Conservation (phyloP, 2,888 invertebrate species). For the Dugesia japonica region DNA sequence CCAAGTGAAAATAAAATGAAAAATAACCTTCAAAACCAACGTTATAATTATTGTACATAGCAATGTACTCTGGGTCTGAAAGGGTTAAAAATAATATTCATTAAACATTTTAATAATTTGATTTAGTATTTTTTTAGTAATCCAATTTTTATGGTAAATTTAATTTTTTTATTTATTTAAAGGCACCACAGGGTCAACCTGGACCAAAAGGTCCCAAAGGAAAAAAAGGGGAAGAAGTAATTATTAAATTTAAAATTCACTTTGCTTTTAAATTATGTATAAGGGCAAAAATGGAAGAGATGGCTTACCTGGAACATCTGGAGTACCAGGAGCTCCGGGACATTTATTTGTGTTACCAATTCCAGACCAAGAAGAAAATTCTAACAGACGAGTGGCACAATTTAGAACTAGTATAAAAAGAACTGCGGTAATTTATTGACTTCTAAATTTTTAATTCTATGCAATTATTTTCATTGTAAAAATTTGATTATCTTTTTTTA, state of each 20-base stretch:
- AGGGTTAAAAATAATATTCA: too few species aligned
- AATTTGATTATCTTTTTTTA: too few species aligned
- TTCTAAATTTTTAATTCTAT: too few species aligned
- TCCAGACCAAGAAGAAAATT: constrained; percentile 24
- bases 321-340: constrained; percentile 33
- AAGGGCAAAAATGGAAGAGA: constrained; percentile 27
- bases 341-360: constrained; percentile 31
- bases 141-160: too few species aligned
- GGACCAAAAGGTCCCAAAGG: background rate
- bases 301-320: constrained; percentile 33
- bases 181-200: background rate
- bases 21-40: too few species aligned
- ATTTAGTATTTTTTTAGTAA: too few species aligned
- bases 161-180: background rate
- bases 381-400: constrained; percentile 29
- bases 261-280: background rate
- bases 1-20: too few species aligned
- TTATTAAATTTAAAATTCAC: background rate
- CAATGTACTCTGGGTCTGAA: too few species aligned
- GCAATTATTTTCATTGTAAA: too few species aligned
- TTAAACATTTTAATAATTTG: too few species aligned
- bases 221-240: background rate
- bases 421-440: background rate
- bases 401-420: constrained; percentile 17
- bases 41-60: too few species aligned